Evolutionary conservation across 2,797 vertebrate genomes (phyloP), one percentile per base, ranked within the genome.

Genomic region (Halcyon smyrnensis): DNA sequence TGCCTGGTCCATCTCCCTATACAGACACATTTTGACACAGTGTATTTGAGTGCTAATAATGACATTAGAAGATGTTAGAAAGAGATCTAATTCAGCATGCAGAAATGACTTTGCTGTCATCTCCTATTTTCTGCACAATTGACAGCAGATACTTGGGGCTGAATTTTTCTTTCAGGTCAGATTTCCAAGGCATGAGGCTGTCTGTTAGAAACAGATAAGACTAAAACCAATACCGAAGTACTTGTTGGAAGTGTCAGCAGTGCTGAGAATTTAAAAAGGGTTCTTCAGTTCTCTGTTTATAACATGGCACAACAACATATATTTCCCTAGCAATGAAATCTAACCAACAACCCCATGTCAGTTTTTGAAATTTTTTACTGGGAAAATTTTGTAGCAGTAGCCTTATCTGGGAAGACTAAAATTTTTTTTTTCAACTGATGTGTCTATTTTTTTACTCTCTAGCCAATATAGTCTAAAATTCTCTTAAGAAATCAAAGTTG

Each of bases 21-120:
- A 92, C 95, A 97, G 97, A 98, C 97, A 96, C 96, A 91, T 98
- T 98, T 98, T 98, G 98, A 98, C 97, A 98, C 96, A 97, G 97
- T 97, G 98, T 97, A 98, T 98, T 98, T 98, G 98, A 98, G 98
- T 98, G 97, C 98, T 98, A 98, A 98, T 98, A 98, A 98, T 98
- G 98, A 98, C 98, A 98, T 98, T 98, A 98, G 98, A 98, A 97
- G 98, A 98, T 98, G 98, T 97, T 95, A 98, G 97, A 95, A 98
- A 97, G 96, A 98, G 98, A 98, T 98, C 98, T 98, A 98, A 98
- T 98, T 98, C 98, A 80, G 98, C 98, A 98, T 97, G 97, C 98
- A 98, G 97, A 97, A 98, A 97, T 97, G 97, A 97, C 98, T 98
- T 97, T 90, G 94, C 98, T 99, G 98, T 98, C 98, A 98, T 98